These are phyloP conservation scores for Harpagus bidentatus DNA, from an alignment of 2,113 vertebrate species.

Conservation along the genomic window DNA sequence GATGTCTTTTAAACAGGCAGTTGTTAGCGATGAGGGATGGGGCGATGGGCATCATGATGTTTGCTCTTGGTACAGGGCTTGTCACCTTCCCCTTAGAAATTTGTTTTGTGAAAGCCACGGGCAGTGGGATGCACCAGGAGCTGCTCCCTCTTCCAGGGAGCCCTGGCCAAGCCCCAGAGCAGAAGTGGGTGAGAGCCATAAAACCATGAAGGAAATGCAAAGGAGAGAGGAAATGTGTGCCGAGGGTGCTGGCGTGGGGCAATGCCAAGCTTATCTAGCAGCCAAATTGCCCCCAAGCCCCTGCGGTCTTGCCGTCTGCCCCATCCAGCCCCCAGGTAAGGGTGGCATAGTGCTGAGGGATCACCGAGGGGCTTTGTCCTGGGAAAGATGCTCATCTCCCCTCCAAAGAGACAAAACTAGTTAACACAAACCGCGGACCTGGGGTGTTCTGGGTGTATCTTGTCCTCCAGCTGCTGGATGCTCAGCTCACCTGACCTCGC, in stretches of 20 bases:
- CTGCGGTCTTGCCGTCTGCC: neutral
- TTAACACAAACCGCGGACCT: neutral
- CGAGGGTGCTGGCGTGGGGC: neutral
- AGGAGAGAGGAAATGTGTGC: neutral
- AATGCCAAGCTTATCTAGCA: neutral
- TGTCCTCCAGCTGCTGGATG: neutral
- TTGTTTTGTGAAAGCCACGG: neutral
- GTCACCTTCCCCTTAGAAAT: neutral
- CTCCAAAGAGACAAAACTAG: neutral
- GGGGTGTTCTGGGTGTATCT: accelerated
- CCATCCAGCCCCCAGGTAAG: neutral
- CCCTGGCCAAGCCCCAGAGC: neutral
- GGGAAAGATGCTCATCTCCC: neutral
- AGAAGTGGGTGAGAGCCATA: neutral
- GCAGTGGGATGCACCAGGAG: neutral
- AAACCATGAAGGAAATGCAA: neutral
- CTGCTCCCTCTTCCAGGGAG: neutral
- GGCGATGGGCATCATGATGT: neutral
- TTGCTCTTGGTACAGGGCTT: accelerated
- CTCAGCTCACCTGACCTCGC: neutral
- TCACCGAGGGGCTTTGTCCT: neutral
- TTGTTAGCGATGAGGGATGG: neutral
- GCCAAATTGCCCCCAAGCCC: no score
- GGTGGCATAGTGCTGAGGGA: neutral
- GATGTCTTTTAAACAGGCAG: neutral